These are phyloP conservation scores for Synanthedon vespiformis DNA, from an alignment of 2,888 invertebrate species.

Conservation along the genomic window DNA sequence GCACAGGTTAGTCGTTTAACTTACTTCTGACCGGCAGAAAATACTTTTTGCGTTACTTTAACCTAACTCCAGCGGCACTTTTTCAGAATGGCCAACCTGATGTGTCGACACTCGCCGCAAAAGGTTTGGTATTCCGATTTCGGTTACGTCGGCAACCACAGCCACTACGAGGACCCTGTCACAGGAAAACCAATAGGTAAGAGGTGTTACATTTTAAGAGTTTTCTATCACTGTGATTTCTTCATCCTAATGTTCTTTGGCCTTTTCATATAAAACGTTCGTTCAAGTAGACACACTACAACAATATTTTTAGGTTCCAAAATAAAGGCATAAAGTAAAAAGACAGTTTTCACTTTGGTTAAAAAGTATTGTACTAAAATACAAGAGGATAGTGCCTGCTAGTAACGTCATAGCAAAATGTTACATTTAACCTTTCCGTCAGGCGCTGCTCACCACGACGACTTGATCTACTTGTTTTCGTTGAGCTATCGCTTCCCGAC, in stretches of 20 bases:
- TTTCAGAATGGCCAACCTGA: conserved; percentile 65
- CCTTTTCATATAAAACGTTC: not conserved
- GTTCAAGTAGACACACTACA: not conserved
- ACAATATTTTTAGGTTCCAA: no score
- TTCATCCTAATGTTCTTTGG: no score
- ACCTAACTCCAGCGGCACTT: no score
- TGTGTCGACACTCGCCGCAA: conserved; percentile 64
- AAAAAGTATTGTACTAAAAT: no score
- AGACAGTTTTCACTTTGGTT: no score
- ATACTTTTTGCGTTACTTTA: not conserved
- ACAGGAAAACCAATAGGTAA: conserved; percentile 62
- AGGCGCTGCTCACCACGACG: conserved; percentile 60
- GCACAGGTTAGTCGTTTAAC: conserved; percentile 40
- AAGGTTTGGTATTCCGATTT: conserved; percentile 75
- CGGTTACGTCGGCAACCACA: conserved; percentile 71
- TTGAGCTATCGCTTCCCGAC: conserved; percentile 41
- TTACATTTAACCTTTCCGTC: not conserved
- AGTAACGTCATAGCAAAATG: not conserved
- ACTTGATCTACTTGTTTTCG: conserved; percentile 61
- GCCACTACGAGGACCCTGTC: conserved; percentile 65
- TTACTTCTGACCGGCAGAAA: not conserved
- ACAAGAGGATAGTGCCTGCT: not conserved
- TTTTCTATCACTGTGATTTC: not conserved
- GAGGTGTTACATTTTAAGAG: not conserved
- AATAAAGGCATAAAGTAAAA: no score